Base-by-base conservation (phyloP, 2,113 vertebrate species). In the Hipposideros armiger region DNA sequence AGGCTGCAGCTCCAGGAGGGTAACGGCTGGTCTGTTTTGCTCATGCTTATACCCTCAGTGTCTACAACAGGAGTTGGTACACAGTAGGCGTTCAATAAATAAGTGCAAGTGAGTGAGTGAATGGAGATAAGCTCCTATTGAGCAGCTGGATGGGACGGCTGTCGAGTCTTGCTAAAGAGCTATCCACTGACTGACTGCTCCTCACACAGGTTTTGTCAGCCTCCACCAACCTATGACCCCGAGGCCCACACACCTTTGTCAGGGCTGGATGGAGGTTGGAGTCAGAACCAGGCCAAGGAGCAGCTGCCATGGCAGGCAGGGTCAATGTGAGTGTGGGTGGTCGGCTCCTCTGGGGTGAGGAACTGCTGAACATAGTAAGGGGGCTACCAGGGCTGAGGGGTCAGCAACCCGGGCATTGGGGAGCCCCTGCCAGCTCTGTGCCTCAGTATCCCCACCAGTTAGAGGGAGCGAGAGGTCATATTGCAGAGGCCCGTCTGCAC, bases 121-220 rank as follows among this genome's bases (percentile, higher is more conserved):
- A 8, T 9, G 11, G n/a, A 15, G 16, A 22, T 2, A 6, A 9
- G 78, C 30, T 11, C 62, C 28, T 15, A 45, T 4, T 1, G 72
- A 50, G 60, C 0, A 11, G 45, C n/a, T 19, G 24, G 52, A 22
- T 0, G 16, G 80, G 66, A 4, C 2, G 9, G 11, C 0, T 3
- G 24, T 10, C 7, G 28, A 28, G 13, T 50, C 62, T 62, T 4
- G 24, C 32, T 47, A 14, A 36, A 20, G 26, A 62, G 62, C 0
- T 0, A 50, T 45, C 17, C 11, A 0, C 2, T 4, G 40, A 0
- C 4, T 16, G 5, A 1, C 6, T 7, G 17, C 5, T 10, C 54
- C 5, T 3, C 11, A 20, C 24, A 7, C 0, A 6, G 60, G 26
- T 13, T 9, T 47, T 0, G 54, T 4, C 45, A 2, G 36, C 24